phyloP scores from a whole-genome alignment of 2,888 invertebrate genomes.

The Amitus sp. region DNA sequence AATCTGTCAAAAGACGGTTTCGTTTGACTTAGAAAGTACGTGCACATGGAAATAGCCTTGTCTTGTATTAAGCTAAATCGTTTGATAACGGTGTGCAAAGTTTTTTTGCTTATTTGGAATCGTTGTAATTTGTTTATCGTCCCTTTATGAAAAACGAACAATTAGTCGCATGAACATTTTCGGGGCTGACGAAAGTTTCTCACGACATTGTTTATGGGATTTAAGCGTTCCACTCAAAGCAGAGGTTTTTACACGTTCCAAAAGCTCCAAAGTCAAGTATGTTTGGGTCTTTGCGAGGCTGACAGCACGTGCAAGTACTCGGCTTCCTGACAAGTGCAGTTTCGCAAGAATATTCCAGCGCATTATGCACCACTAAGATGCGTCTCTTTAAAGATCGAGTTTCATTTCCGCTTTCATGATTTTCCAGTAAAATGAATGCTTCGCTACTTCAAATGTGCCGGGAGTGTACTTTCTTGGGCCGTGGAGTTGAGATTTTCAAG shows the following conservation, averaged over 20 bases:
- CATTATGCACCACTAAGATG: constrained; percentile 8
- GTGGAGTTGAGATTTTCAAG: constrained; percentile 12
- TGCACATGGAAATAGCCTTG: too few relatives aligned
- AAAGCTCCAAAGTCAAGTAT: constrained; percentile 11
- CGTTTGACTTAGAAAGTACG: background rate
- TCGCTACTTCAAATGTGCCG: constrained; percentile 14
- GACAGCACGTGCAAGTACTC: background rate
- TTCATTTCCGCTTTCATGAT: constrained; percentile 18
- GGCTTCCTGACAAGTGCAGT: constrained; percentile 13
- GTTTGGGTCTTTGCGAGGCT: constrained; percentile 13
- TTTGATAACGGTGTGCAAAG: too few relatives aligned
- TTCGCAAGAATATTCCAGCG: constrained; percentile 1
- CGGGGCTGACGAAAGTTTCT: too few relatives aligned
- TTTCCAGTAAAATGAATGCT: constrained; percentile 14
- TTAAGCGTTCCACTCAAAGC: background rate
- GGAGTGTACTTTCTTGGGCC: constrained; percentile 17
- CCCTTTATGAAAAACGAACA: too few relatives aligned
- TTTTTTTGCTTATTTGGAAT: too few relatives aligned
- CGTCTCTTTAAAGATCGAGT: constrained; percentile 17
- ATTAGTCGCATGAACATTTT: too few relatives aligned
- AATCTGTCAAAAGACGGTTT: background rate
- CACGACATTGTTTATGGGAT: too few relatives aligned
- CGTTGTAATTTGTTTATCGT: too few relatives aligned
- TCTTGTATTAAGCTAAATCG: too few relatives aligned
- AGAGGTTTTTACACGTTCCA: constrained; percentile 8